Conservation (phyloP, 2,113 vertebrate genomes). For the Condylura cristata region DNA sequence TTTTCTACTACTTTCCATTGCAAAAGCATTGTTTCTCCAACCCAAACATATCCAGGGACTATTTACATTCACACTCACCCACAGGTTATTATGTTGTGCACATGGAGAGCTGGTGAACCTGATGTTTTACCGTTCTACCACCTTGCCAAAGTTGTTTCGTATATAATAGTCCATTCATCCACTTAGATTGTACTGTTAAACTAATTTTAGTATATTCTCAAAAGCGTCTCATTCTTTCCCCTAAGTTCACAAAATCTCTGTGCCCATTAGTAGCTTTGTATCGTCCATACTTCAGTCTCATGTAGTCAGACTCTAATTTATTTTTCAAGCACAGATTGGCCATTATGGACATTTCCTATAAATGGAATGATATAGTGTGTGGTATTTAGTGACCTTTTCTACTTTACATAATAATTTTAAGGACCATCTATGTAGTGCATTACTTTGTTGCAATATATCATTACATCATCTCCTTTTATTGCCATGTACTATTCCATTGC, state of each 20-base stretch:
- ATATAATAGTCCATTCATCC: background rate
- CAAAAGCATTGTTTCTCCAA: no score
- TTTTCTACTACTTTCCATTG: no score
- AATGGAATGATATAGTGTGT: background rate
- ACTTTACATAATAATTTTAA: background rate
- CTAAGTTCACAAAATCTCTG: background rate
- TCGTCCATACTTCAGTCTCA: fast-evolving
- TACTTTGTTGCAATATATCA: background rate
- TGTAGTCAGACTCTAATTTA: background rate
- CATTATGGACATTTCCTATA: background rate
- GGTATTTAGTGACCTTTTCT: background rate
- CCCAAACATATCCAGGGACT: no score
- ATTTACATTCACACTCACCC: no score
- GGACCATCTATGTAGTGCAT: no score
- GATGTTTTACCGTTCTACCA: no score
- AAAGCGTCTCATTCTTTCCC: background rate
- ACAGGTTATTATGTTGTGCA: no score
- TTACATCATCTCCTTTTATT: background rate
- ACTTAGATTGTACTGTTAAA: background rate
- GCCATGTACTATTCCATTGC: background rate
- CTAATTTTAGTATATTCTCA: background rate
- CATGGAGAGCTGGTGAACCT: no score
- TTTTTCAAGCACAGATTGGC: background rate
- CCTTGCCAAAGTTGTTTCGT: background rate
- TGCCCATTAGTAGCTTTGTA: background rate